Conservation (phyloP, 2,888 invertebrate genomes). For the Orgyia antiqua region DNA sequence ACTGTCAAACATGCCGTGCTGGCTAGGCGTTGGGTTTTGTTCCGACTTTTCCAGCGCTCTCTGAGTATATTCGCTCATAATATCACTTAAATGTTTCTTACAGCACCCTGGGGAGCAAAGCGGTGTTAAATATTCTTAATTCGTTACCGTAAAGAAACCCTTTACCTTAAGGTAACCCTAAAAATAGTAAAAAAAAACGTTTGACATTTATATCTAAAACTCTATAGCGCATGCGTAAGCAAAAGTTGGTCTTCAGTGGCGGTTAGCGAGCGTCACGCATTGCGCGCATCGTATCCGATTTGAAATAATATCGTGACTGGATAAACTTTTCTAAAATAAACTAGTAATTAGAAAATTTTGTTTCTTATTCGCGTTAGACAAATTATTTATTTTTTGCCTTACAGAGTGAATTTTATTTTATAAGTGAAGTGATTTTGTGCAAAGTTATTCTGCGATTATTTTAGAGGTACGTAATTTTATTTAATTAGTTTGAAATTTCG, state of each 20-base stretch:
- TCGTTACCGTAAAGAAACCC: too few species aligned
- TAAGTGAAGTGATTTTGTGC: conserved; percentile 24
- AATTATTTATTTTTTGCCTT: too few species aligned
- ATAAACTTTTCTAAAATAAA: conserved; percentile 22
- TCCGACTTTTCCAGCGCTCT: too few species aligned
- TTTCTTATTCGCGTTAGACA: conserved; percentile 5
- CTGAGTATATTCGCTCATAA: too few species aligned
- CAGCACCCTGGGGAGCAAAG: too few species aligned
- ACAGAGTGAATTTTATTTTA: too few species aligned
- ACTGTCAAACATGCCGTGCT: too few species aligned
- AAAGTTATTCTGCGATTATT: conserved; percentile 10
- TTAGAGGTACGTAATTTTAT: too few species aligned
- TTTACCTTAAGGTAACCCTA: conserved; percentile 23
- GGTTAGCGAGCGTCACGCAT: conserved; percentile 25
- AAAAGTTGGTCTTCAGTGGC: conserved; percentile 27
- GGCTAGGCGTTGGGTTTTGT: too few species aligned
- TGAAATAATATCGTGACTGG: conserved; percentile 16
- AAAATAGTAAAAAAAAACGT: conserved; percentile 34
- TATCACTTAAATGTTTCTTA: too few species aligned
- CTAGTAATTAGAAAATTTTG: conserved; percentile 7
- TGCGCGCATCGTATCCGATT: conserved; percentile 25
- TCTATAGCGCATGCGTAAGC: conserved; percentile 29
- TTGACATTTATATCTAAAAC: conserved; percentile 16
- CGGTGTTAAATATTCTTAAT: too few species aligned
- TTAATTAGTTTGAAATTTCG: too few species aligned